Conservation (phyloP, 2,797 vertebrate genomes). For the Characodon lateralis region DNA sequence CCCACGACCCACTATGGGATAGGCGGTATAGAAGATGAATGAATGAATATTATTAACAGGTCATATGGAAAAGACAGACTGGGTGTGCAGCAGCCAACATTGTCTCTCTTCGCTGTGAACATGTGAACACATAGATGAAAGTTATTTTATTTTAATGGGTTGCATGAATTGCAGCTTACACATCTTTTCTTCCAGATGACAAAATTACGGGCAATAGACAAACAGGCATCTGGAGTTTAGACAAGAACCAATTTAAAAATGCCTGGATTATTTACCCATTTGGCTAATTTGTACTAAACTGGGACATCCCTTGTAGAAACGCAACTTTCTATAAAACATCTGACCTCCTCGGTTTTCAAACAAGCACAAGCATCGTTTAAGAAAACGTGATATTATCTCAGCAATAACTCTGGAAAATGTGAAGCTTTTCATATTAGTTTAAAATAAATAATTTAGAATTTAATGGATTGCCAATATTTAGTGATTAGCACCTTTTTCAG, state of each 20-base stretch:
- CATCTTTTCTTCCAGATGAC: neutral
- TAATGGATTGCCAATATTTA: too few relatives aligned
- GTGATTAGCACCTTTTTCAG: too few relatives aligned
- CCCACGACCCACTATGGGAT: too few relatives aligned
- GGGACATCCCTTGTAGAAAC: neutral
- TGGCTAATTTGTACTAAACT: neutral
- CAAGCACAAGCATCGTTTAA: neutral
- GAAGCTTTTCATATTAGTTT: too few relatives aligned
- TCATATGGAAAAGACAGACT: neutral
- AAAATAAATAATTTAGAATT: too few relatives aligned
- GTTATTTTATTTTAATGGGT: neutral
- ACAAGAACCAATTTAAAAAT: neutral
- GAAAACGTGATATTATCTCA: neutral
- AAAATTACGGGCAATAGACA: neutral
- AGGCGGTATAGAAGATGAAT: too few relatives aligned
- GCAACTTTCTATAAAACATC: neutral
- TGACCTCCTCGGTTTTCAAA: neutral
- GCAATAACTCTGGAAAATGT: neutral
- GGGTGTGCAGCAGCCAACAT: neutral
- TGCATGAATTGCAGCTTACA: neutral
- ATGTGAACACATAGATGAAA: neutral
- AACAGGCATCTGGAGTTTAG: neutral
- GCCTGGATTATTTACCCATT: neutral
- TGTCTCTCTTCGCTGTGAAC: neutral
- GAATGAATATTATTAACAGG: too few relatives aligned